Percentiles rank a stretch among this genome's conserved stretches.
Conservation (phyloP, 1,140 invertebrate genomes). For the Probaryconus sp. region DNA sequence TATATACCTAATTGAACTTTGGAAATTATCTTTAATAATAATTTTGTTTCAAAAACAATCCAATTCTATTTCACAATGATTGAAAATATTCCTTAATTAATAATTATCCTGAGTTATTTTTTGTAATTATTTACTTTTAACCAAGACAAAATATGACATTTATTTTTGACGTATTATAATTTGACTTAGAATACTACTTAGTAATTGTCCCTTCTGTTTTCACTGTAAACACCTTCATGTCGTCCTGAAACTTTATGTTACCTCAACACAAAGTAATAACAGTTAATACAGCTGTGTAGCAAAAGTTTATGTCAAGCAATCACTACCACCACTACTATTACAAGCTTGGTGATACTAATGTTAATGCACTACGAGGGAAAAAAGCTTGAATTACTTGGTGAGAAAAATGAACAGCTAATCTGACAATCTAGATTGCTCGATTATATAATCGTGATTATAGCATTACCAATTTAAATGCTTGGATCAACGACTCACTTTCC, state of each 20-base stretch:
- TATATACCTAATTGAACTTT: no score
- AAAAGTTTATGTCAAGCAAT: slow-evolving; percentile 11
- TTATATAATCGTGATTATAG: slow-evolving; percentile 27
- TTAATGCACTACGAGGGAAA: slow-evolving; percentile 3
- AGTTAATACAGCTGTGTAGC: slow-evolving; percentile 17
- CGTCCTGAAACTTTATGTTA: slow-evolving; percentile 6
- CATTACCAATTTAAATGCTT: slow-evolving; percentile 38
- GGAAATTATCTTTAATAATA: no score
- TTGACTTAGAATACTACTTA: no score
- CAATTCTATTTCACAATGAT: no score
- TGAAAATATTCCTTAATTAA: no score
- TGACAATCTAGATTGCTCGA: slow-evolving; percentile 17
- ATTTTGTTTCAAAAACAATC: no score
- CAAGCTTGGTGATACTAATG: slow-evolving; percentile 2
- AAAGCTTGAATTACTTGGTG: slow-evolving; percentile 3
- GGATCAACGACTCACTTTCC: background rate
- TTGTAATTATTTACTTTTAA: no score
- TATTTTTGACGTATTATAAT: no score
- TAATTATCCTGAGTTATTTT: no score
- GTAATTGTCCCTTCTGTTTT: slow-evolving; percentile 7
- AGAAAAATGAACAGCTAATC: slow-evolving; percentile 27
- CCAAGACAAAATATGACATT: no score
- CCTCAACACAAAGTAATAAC: slow-evolving; percentile 11
- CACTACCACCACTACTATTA: no score
- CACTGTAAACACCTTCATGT: background rate